Conservation (phyloP, 1,140 invertebrate genomes). For the Caenorhabditis brenneri region DNA sequence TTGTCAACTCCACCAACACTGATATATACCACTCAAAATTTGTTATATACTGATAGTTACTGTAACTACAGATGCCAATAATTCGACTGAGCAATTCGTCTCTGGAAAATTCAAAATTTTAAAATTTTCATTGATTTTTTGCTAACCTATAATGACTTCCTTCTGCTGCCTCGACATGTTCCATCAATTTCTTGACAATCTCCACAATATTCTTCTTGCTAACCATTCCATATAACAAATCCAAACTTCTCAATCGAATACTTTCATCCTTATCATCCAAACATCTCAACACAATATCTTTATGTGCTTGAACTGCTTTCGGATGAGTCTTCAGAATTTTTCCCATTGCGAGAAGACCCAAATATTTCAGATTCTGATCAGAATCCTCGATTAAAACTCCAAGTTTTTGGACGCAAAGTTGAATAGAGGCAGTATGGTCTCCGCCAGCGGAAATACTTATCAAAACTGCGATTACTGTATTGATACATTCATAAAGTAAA, state of each 20-base stretch:
- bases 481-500: slow-evolving; percentile 97
- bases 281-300: slow-evolving; percentile 95
- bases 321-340: slow-evolving; percentile 98
- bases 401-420: slow-evolving; percentile 96
- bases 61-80: slow-evolving; percentile 97
- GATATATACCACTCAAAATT: slow-evolving; percentile 99
- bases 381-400: slow-evolving; percentile 98
- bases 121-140: no score
- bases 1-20: slow-evolving; percentile 90
- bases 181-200: slow-evolving; percentile 95
- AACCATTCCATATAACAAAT: slow-evolving; percentile 75
- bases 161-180: slow-evolving; percentile 96
- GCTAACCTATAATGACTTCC: slow-evolving; percentile 84
- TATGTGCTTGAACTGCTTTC: slow-evolving; percentile 97
- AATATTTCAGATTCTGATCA: slow-evolving; percentile 98
- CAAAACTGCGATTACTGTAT: slow-evolving; percentile 97
- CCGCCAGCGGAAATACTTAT: slow-evolving; percentile 98
- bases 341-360: slow-evolving; percentile 96
- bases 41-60: slow-evolving; percentile 97
- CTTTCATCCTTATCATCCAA: slow-evolving; percentile 99
- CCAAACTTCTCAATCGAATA: slow-evolving; percentile 80
- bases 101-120: slow-evolving; percentile 70
- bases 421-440: slow-evolving; percentile 93
- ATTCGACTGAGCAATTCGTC: slow-evolving; percentile 96
- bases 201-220: slow-evolving; percentile 99